These are phyloP conservation scores for Camponotus fellah DNA, from an alignment of 2,888 invertebrate species.

Conservation along the genomic window DNA sequence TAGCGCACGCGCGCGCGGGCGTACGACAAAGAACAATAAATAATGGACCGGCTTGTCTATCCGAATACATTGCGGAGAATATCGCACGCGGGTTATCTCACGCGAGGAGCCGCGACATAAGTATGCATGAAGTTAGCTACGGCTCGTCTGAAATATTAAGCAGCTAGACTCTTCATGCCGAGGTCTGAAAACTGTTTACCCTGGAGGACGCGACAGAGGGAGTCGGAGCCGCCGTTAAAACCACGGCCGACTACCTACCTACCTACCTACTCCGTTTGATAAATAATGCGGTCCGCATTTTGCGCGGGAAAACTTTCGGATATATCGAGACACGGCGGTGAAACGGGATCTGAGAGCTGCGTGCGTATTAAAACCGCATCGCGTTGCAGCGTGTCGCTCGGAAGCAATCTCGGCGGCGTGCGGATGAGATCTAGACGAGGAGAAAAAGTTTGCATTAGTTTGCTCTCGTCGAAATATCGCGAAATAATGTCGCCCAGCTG, in stretches of 20 bases:
- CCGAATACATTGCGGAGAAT: slow-evolving; percentile 43
- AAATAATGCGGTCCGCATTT: slow-evolving; percentile 82
- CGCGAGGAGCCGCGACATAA: slow-evolving; percentile 71
- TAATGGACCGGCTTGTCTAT: slow-evolving; percentile 46
- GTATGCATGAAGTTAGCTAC: slow-evolving; percentile 81
- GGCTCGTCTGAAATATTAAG: slow-evolving; percentile 81
- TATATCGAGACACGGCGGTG: slow-evolving; percentile 52
- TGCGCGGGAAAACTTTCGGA: slow-evolving; percentile 73
- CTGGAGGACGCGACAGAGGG: slow-evolving; percentile 59
- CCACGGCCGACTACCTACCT: slow-evolving; percentile 66
- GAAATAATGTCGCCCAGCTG: too few species aligned
- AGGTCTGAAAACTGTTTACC: slow-evolving; percentile 75
- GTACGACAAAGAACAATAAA: slow-evolving; percentile 43
- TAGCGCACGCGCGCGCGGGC: slow-evolving; percentile 20
- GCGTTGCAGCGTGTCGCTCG: neutral
- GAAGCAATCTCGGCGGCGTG: neutral
- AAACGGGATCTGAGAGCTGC: slow-evolving; percentile 11
- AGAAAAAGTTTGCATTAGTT: neutral
- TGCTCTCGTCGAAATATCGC: neutral
- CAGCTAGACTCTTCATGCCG: slow-evolving; percentile 72
- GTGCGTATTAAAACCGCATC: slow-evolving; percentile 21
- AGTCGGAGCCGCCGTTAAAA: slow-evolving; percentile 58
- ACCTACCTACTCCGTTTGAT: slow-evolving; percentile 78
- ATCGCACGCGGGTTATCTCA: slow-evolving; percentile 59
- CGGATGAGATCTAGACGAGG: neutral